Evolutionary conservation across 2,797 vertebrate genomes (phyloP).

Genomic region (Sebastes steindachneri): DNA sequence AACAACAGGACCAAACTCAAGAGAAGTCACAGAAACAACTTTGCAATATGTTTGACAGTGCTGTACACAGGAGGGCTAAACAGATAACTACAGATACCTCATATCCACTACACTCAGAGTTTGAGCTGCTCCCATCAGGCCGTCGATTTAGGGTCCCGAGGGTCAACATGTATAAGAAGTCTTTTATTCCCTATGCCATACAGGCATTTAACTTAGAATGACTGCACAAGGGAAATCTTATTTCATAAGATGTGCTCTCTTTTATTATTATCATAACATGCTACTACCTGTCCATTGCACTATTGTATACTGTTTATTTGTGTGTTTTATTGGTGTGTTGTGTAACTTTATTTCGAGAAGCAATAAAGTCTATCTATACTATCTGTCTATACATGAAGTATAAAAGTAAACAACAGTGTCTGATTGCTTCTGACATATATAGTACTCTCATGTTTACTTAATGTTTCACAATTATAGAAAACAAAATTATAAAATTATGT

Average conservation of each 20-base stretch:
- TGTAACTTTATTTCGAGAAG: too few species aligned
- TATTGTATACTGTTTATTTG: too few species aligned
- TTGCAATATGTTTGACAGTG: not conserved
- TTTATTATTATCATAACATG: too few species aligned
- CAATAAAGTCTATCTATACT: too few species aligned
- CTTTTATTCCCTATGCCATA: too few species aligned
- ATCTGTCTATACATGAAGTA: too few species aligned
- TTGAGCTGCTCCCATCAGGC: not conserved
- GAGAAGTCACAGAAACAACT: not conserved
- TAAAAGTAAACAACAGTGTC: not conserved
- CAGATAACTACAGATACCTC: not conserved
- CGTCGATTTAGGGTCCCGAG: not conserved
- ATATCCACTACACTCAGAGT: not conserved
- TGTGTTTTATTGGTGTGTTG: too few species aligned
- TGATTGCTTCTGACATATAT: not conserved
- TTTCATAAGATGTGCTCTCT: too few species aligned
- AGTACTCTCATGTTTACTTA: not conserved
- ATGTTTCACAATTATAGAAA: accelerated
- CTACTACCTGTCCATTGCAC: too few species aligned
- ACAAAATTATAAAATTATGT: not conserved
- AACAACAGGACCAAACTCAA: not conserved
- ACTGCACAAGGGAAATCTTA: too few species aligned
- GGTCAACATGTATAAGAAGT: not conserved
- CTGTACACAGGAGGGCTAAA: not conserved
- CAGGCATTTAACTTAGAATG: too few species aligned